phyloP scores from a whole-genome alignment of 2,113 vertebrate genomes.

The Amphilophus citrinellus region DNA sequence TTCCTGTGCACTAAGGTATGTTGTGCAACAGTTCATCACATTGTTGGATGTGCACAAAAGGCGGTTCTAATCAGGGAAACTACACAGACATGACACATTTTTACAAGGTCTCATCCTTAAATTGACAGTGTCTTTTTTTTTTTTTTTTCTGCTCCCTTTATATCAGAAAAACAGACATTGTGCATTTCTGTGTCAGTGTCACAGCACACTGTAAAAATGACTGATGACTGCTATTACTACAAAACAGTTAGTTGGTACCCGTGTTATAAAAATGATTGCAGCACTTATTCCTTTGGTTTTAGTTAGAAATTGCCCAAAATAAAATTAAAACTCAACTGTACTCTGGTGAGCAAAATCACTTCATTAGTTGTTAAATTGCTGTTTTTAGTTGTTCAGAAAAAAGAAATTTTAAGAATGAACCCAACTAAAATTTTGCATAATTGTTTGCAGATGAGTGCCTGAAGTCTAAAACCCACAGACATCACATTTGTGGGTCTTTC shows the following conservation, averaged over 20 bases:
- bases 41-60: background rate
- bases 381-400: too few species aligned
- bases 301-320: too few species aligned
- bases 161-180: background rate
- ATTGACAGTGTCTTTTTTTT: background rate
- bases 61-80: background rate
- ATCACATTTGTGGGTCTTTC: background rate
- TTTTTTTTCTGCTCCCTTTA: background rate
- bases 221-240: background rate
- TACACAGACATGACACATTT: background rate
- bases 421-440: background rate
- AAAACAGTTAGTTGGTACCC: background rate
- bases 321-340: too few species aligned
- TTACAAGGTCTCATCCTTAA: background rate
- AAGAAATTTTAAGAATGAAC: background rate
- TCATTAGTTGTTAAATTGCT: too few species aligned
- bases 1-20: conserved; percentile 16
- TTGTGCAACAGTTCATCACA: conserved; percentile 3
- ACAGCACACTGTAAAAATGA: background rate
- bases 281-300: too few species aligned
- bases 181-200: background rate
- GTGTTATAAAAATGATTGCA: background rate
- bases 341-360: too few species aligned
- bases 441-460: background rate
- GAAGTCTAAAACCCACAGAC: background rate